Evolutionary conservation across 1,140 invertebrate genomes (phyloP).

Genomic region (Megalopta genalis): DNA sequence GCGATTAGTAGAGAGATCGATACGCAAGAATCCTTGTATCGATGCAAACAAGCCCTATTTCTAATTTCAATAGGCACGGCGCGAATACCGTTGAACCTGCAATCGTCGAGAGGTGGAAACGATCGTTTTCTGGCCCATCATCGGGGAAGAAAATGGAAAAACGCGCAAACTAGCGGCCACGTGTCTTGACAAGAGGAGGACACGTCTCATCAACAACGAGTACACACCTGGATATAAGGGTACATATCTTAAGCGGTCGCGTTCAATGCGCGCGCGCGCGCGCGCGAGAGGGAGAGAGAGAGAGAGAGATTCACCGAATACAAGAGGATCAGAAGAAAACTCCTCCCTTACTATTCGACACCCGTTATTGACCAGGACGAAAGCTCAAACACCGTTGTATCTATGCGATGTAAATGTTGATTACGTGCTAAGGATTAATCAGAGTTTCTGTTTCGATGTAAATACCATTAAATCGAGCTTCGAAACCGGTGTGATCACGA

Average conservation of each 20-base stretch:
- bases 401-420: neutral
- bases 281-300: no score
- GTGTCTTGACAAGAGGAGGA: constrained; percentile 72
- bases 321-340: neutral
- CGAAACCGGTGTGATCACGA: neutral
- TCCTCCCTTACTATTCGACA: neutral
- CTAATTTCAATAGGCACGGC: constrained; percentile 70
- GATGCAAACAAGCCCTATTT: constrained; percentile 60
- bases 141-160: constrained; percentile 62
- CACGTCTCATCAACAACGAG: constrained; percentile 63
- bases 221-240: constrained; percentile 71
- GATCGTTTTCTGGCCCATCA: constrained; percentile 61
- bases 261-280: no score
- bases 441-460: constrained; percentile 14
- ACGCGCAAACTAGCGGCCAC: constrained; percentile 59
- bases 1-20: constrained; percentile 39
- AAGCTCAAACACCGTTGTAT: constrained; percentile 14
- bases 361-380: neutral
- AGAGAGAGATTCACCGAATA: neutral
- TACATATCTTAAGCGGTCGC: constrained; percentile 13
- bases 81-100: constrained; percentile 70
- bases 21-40: constrained; percentile 49
- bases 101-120: constrained; percentile 62
- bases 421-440: constrained; percentile 7
- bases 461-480: constrained; percentile 9